A percentile compares a stretch with the other conserved stretches of the same genome.
These are phyloP conservation scores for Anser brachyrhynchus DNA, from an alignment of 2,113 vertebrate species.

Conservation along the genomic window DNA sequence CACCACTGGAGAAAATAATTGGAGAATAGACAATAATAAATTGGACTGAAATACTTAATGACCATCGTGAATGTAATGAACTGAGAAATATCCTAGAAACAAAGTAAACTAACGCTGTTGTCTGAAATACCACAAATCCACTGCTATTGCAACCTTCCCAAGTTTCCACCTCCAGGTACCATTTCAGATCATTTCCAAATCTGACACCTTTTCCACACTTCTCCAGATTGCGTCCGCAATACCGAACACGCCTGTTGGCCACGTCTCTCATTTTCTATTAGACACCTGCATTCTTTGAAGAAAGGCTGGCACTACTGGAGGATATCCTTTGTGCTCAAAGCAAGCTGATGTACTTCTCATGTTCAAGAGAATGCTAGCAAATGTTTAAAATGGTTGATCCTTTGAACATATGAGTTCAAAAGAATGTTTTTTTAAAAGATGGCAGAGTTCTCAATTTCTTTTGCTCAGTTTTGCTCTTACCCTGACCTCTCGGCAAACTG, in stretches of 20 bases:
- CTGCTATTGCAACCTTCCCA: background rate
- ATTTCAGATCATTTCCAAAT: background rate
- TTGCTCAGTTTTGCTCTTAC: background rate
- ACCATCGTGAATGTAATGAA: rapidly evolving
- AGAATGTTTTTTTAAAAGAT: background rate
- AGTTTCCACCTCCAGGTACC: background rate
- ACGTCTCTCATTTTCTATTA: background rate
- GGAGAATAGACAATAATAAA: background rate
- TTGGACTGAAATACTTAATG: background rate
- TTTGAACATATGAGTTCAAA: background rate
- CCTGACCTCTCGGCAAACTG: background rate
- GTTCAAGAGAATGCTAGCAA: background rate
- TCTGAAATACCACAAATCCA: background rate
- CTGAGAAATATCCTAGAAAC: background rate
- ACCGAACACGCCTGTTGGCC: background rate
- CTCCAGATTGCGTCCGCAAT: background rate
- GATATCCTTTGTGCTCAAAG: background rate
- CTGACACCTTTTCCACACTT: background rate
- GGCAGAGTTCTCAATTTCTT: background rate
- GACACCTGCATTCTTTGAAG: background rate
- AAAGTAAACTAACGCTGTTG: background rate
- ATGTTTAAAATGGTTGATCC: background rate
- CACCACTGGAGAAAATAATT: background rate
- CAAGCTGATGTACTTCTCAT: background rate
- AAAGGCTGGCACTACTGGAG: background rate